Conservation (phyloP, 2,888 invertebrate genomes). For the Noctua janthe region DNA sequence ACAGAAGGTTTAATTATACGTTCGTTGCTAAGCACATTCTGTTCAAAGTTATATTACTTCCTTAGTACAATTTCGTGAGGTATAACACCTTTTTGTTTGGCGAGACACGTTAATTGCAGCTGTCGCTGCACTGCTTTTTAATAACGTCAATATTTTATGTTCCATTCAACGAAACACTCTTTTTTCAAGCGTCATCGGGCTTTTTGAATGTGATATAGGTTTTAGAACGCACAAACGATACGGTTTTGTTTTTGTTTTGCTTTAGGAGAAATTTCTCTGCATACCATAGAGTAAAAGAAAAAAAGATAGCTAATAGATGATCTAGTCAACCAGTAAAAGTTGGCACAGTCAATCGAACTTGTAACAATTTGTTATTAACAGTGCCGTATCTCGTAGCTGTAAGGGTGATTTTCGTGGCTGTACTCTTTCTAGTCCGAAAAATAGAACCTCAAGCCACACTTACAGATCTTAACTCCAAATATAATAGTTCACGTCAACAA, state of each 20-base stretch:
- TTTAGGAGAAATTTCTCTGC: not conserved
- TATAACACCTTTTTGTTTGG: conserved; percentile 36
- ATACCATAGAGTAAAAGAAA: not conserved
- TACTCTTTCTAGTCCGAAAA: not conserved
- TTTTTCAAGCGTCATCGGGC: not conserved
- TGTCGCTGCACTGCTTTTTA: conserved; percentile 22
- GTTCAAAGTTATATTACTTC: conserved; percentile 61
- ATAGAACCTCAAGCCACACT: not conserved
- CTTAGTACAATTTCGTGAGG: conserved; percentile 67
- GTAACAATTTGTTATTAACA: not conserved
- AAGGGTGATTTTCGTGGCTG: not conserved
- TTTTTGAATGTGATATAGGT: not conserved
- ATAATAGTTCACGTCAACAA: conserved; percentile 30
- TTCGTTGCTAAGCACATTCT: conserved; percentile 44
- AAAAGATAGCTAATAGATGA: too few relatives aligned
- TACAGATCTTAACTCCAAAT: conserved; percentile 14
- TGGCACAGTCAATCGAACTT: not conserved
- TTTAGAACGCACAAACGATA: not conserved
- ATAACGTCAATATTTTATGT: not conserved
- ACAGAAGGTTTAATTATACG: conserved; percentile 51
- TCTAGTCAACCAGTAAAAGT: conserved; percentile 1
- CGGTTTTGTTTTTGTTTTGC: not conserved
- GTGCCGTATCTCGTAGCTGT: not conserved
- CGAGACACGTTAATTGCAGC: conserved; percentile 40
- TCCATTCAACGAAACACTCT: conserved; percentile 5